Percentiles rank a stretch among this genome's conserved stretches.
Conservation (phyloP, 1,140 invertebrate species). For the Achatina immaculata region DNA sequence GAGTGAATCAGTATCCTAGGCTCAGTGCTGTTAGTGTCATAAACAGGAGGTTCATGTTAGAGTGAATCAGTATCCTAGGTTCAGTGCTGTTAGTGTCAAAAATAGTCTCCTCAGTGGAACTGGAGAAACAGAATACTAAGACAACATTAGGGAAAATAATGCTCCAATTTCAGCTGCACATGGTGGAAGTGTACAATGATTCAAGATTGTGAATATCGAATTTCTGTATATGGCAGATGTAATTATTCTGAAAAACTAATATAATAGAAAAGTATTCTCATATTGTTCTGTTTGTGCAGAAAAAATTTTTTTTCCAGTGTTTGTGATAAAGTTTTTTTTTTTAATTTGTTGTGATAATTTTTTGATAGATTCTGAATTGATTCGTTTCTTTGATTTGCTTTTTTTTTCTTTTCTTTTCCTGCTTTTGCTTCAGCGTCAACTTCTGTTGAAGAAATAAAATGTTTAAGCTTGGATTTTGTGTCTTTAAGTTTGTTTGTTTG, state of each 20-base stretch:
- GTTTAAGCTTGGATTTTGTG: not conserved
- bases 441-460: not conserved
- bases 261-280: not conserved
- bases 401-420: not conserved
- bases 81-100: too few relatives aligned
- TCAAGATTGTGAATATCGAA: not conserved
- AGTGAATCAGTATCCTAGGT: too few relatives aligned
- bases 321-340: constrained; percentile 2
- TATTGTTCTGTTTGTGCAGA: not conserved
- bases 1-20: too few relatives aligned
- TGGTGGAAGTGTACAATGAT: not conserved
- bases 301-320: not conserved
- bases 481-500: too few relatives aligned
- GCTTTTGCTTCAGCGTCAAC: not conserved
- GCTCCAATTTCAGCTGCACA: not conserved
- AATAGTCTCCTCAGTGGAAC: too few relatives aligned
- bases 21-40: too few relatives aligned
- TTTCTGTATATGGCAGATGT: not conserved
- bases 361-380: not conserved
- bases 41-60: too few relatives aligned
- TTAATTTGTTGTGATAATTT: constrained; percentile 1
- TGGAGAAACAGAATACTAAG: too few relatives aligned
- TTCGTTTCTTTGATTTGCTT: not conserved
- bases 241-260: not conserved
- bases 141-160: too few relatives aligned